Evolutionary conservation across 2,888 invertebrate species (phyloP).

Genomic region (Onchidella celtica): DNA sequence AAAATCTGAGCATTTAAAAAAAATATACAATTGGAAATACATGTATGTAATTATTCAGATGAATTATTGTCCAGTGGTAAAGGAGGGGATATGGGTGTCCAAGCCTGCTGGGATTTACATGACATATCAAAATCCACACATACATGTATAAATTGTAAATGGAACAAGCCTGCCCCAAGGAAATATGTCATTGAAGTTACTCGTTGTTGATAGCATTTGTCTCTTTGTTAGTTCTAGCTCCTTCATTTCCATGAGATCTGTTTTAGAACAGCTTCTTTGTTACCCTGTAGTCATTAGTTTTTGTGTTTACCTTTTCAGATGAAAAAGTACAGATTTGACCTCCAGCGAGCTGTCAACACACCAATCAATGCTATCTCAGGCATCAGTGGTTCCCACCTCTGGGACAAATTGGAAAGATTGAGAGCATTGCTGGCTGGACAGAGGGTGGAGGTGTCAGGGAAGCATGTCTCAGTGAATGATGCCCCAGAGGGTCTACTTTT

Average conservation of each 20-base stretch:
- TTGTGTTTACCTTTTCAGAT: conserved; percentile 59
- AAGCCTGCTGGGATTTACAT: no score
- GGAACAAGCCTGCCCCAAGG: no score
- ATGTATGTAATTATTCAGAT: no score
- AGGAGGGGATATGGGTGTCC: no score
- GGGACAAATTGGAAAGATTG: conserved; percentile 89
- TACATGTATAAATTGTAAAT: no score
- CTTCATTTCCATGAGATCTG: no score
- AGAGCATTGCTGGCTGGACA: conserved; percentile 87
- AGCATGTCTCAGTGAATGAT: conserved; percentile 84
- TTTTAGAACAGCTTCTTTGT: no score
- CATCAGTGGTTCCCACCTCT: conserved; percentile 86
- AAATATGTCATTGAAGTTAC: no score
- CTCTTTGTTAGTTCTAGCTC: not conserved
- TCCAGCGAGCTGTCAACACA: conserved; percentile 90
- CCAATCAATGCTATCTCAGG: conserved; percentile 93
- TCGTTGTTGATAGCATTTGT: not conserved
- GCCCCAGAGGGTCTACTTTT: conserved; percentile 88
- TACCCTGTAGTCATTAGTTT: not conserved
- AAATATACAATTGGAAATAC: no score
- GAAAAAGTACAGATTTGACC: conserved; percentile 90
- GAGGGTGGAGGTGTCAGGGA: conserved; percentile 84
- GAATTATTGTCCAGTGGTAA: no score
- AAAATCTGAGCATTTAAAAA: no score
- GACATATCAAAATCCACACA: no score